These are phyloP conservation scores for Dendrolimus punctatus DNA, from an alignment of 1,140 invertebrate genomes.

Conservation along the genomic window DNA sequence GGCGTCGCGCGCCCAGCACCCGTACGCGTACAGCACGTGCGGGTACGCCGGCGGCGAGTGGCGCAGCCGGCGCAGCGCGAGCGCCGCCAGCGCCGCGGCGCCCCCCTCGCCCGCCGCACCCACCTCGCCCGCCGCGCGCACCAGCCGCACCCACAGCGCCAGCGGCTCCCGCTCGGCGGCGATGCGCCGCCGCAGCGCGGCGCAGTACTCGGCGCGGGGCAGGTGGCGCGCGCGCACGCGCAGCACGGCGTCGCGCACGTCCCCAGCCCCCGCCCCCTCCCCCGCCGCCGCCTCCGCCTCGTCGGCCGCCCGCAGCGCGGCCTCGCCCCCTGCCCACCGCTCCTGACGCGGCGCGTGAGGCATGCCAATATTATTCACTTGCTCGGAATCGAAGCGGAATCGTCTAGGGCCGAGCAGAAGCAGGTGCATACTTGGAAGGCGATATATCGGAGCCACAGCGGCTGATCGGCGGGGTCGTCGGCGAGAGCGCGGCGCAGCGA, in stretches of 20 bases:
- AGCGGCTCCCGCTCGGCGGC: background rate
- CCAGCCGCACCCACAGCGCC: constrained; percentile 25
- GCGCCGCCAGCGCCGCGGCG: constrained; percentile 14
- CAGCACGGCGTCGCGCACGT: constrained; percentile 4
- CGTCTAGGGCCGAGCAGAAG: background rate
- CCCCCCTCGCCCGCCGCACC: constrained; percentile 12
- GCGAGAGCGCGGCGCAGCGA: background rate
- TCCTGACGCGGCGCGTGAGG: no score
- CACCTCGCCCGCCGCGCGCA: constrained; percentile 15
- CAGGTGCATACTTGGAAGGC: constrained; percentile 5
- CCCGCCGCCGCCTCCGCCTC: constrained; percentile 16
- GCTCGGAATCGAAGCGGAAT: background rate
- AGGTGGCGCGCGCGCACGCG: constrained; percentile 12
- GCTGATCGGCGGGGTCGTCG: constrained; percentile 2
- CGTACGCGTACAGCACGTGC: constrained; percentile 30
- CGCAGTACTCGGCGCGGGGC: constrained; percentile 20
- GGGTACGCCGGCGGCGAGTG: constrained; percentile 26
- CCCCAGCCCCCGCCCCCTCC: no score
- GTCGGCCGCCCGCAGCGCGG: constrained; percentile 23
- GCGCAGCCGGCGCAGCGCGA: constrained; percentile 21
- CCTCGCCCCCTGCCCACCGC: constrained; percentile 14
- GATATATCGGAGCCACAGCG: constrained; percentile 5
- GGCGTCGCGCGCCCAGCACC: constrained; percentile 18
- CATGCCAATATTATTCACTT: background rate
- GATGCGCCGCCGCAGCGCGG: constrained; percentile 13